Conservation (phyloP, 2,888 invertebrate genomes). For the Nemotelus pantherinus region DNA sequence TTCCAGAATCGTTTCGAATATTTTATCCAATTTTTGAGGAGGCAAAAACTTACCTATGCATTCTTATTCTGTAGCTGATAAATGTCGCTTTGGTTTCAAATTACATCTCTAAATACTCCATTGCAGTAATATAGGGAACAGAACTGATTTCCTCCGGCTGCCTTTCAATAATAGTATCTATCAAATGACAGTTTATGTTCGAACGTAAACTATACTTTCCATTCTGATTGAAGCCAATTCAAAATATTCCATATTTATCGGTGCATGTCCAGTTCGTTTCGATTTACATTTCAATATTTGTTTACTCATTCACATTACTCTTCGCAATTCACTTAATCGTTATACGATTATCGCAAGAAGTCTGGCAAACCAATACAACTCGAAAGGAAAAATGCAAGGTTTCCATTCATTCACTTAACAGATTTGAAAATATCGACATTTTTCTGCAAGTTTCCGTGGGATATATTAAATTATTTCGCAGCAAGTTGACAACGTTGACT, state of each 20-base stretch:
- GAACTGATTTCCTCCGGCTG: too few species aligned
- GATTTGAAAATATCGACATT: not conserved
- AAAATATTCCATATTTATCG: slow-evolving; percentile 35
- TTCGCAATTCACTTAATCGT: not conserved
- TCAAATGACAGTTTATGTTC: too few species aligned
- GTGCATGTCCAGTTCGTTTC: slow-evolving; percentile 31
- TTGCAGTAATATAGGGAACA: too few species aligned
- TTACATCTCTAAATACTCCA: too few species aligned
- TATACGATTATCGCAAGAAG: not conserved
- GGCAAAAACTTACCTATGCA: too few species aligned
- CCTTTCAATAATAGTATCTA: too few species aligned
- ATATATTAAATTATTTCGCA: slow-evolving; percentile 29
- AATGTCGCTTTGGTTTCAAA: too few species aligned
- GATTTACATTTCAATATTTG: slow-evolving; percentile 14
- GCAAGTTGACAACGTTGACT: too few species aligned
- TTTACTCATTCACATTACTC: not conserved
- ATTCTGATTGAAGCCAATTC: slow-evolving; percentile 31
- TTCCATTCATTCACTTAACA: slow-evolving; percentile 11
- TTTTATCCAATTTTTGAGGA: too few species aligned
- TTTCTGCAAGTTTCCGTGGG: slow-evolving; percentile 19
- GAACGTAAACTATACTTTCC: slow-evolving; percentile 4
- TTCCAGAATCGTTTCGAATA: too few species aligned
- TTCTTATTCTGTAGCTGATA: too few species aligned
- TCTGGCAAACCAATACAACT: too few species aligned
- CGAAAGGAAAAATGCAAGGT: not conserved